These are phyloP conservation scores for Bilobella aurantiaca DNA, from an alignment of 1,140 invertebrate species.

Conservation along the genomic window DNA sequence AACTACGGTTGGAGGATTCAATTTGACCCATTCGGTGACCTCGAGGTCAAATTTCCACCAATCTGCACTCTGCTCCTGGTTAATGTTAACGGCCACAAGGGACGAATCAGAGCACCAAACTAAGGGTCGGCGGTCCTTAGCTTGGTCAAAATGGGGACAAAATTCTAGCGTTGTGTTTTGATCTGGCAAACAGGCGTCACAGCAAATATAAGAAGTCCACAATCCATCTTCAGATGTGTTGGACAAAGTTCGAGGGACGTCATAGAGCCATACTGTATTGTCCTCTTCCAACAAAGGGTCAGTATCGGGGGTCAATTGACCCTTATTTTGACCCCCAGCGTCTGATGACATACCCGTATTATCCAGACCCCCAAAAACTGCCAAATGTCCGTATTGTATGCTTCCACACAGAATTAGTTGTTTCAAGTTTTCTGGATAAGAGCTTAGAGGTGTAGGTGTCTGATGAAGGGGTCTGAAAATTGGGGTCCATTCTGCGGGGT, in stretches of 20 bases:
- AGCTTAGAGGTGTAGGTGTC: not conserved
- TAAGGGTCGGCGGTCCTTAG: slow-evolving; percentile 10
- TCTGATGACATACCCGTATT: too few relatives aligned
- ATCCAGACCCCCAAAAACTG: not conserved
- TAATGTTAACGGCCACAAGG: slow-evolving; percentile 26
- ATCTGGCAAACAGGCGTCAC: slow-evolving; percentile 32
- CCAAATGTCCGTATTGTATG: not conserved
- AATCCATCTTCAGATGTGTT: slow-evolving; percentile 6
- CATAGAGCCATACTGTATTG: slow-evolving; percentile 1
- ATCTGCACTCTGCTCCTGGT: slow-evolving; percentile 6
- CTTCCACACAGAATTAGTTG: not conserved
- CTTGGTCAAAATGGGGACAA: slow-evolving; percentile 27
- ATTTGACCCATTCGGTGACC: slow-evolving; percentile 30
- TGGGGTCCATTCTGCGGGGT: not conserved
- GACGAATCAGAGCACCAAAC: slow-evolving; percentile 25
- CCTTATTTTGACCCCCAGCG: too few relatives aligned
- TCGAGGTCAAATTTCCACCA: slow-evolving; percentile 34
- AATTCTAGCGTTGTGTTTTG: slow-evolving; percentile 29
- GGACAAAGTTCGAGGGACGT: not conserved
- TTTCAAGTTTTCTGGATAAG: not conserved
- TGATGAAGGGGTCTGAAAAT: not conserved
- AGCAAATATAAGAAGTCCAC: slow-evolving; percentile 34
- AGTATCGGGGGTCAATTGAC: too few relatives aligned
- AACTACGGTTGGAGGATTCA: too few relatives aligned
- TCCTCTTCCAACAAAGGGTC: not conserved